phyloP scores from a whole-genome alignment of 2,113 vertebrate genomes.

The Tragelaphus buxtoni region DNA sequence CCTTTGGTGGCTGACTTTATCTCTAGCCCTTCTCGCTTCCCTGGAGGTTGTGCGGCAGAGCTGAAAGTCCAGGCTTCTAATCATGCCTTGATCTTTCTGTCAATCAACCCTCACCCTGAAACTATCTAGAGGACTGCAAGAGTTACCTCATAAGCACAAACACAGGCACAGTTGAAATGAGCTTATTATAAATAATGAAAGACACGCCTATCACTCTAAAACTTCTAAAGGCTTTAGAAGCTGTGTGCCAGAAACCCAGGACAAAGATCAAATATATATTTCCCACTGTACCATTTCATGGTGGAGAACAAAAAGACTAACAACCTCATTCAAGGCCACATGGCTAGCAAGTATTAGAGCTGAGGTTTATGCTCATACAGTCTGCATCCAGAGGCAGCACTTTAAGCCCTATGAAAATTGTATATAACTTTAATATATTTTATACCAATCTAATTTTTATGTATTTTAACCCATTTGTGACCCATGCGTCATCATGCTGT shows the following conservation, averaged over 20 bases:
- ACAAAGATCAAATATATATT: background rate
- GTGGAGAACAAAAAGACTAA: background rate
- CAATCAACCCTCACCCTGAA: background rate
- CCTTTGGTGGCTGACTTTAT: background rate
- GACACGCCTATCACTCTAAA: background rate
- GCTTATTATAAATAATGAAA: background rate
- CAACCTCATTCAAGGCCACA: background rate
- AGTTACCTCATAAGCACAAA: background rate
- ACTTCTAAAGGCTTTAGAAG: background rate
- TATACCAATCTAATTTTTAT: background rate
- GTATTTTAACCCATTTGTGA: background rate
- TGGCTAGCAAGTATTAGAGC: background rate
- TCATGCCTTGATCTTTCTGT: background rate
- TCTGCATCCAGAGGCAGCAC: background rate
- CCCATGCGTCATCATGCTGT: background rate
- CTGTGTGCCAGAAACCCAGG: background rate
- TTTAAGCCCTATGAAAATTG: background rate
- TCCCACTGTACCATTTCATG: background rate
- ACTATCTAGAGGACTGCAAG: background rate
- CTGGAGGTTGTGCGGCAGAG: background rate
- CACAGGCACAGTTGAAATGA: background rate
- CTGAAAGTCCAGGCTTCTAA: background rate
- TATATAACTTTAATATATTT: background rate
- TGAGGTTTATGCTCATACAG: background rate
- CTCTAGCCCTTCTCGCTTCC: background rate